These are phyloP conservation scores for Eupithecia dodoneata DNA, from an alignment of 2,888 invertebrate genomes.

Conservation along the genomic window DNA sequence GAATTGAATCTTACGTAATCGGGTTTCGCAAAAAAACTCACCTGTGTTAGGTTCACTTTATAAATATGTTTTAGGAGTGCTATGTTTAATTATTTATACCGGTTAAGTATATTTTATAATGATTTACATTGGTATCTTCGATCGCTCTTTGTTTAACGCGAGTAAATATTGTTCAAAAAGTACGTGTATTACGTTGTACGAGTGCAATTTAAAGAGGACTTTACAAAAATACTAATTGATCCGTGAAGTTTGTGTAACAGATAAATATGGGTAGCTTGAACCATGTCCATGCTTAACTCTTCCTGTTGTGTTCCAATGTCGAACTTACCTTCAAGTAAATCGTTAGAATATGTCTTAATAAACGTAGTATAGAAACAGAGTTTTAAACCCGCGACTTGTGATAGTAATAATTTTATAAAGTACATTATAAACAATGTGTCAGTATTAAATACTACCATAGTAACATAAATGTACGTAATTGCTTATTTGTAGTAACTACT, in stretches of 20 bases:
- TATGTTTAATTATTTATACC: neutral
- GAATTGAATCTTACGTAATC: neutral
- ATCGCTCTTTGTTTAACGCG: neutral
- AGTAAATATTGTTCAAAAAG: neutral
- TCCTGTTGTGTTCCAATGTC: neutral
- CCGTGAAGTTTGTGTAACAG: neutral
- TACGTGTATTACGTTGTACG: neutral
- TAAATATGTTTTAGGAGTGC: neutral
- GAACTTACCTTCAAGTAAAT: neutral
- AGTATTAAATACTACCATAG: slow-evolving; percentile 37
- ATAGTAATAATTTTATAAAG: slow-evolving; percentile 34
- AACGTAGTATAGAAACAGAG: slow-evolving; percentile 56
- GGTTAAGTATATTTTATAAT: neutral
- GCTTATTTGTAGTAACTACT: slow-evolving; percentile 15
- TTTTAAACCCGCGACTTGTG: slow-evolving; percentile 64
- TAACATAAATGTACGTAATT: slow-evolving; percentile 32
- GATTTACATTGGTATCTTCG: neutral
- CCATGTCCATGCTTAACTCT: neutral
- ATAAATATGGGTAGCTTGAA: neutral
- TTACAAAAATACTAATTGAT: neutral
- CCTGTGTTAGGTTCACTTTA: neutral
- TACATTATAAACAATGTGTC: slow-evolving; percentile 33
- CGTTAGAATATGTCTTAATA: neutral
- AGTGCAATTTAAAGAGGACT: neutral
- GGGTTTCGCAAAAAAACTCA: neutral